Conservation (phyloP, 2,888 invertebrate genomes). For the Junonia oenone region DNA sequence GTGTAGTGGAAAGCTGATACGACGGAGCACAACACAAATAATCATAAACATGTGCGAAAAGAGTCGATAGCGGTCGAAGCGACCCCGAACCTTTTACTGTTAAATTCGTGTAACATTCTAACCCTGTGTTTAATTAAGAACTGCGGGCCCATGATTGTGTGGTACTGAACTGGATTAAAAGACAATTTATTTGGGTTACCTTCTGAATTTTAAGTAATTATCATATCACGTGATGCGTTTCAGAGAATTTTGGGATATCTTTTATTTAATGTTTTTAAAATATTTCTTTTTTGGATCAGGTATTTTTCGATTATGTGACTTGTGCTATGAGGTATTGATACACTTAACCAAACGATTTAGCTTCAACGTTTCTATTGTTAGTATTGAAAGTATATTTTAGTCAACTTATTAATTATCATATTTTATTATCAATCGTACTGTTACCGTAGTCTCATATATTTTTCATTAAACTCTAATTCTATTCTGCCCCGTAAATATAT, state of each 20-base stretch:
- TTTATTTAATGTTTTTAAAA: neutral
- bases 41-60: conserved; percentile 25
- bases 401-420: no score
- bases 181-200: conserved; percentile 1
- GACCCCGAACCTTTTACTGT: conserved; percentile 16
- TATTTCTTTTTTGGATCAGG: no score
- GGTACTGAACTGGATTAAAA: neutral
- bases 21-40: conserved; percentile 17
- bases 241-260: neutral
- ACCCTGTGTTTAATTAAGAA: conserved; percentile 15
- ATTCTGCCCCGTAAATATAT: neutral
- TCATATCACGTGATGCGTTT: neutral
- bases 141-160: neutral
- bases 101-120: conserved; percentile 6
- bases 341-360: no score
- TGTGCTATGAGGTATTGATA: no score
- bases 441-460: neutral
- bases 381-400: no score
- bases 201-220: neutral
- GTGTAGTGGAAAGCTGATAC: conserved; percentile 9
- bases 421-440: no score
- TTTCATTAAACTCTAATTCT: neutral
- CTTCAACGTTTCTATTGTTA: no score
- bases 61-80: conserved; percentile 22
- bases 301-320: no score